phyloP scores from a whole-genome alignment of 2,797 vertebrate species.

The Pelodytes ibericus region DNA sequence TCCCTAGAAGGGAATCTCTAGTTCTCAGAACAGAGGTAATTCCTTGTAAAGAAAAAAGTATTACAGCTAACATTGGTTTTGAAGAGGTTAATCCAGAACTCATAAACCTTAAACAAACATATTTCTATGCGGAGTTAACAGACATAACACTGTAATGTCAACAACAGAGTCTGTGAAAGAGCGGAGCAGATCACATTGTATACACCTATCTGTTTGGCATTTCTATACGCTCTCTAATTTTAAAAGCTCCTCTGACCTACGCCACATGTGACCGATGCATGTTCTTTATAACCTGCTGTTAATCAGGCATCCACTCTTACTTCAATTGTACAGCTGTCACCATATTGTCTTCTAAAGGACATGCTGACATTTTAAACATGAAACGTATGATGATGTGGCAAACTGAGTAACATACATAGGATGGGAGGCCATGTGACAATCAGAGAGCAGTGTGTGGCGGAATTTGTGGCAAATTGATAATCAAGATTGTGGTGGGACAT shows the following conservation, averaged over 20 bases:
- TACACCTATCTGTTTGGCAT: background rate
- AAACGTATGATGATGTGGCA: too few relatives aligned
- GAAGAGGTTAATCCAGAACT: constrained; percentile 6
- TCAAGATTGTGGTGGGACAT: too few relatives aligned
- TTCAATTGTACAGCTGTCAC: background rate
- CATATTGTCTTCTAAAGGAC: background rate
- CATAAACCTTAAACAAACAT: constrained; percentile 11
- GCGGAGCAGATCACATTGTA: background rate
- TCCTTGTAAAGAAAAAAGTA: background rate
- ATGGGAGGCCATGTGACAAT: too few relatives aligned
- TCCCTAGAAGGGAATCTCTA: too few relatives aligned
- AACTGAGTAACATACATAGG: too few relatives aligned
- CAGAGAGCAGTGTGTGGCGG: too few relatives aligned
- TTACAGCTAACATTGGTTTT: background rate
- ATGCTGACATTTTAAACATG: background rate
- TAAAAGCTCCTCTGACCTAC: background rate
- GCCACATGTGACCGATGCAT: background rate
- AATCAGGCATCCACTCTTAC: background rate
- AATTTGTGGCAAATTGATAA: too few relatives aligned
- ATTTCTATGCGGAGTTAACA: constrained; percentile 5
- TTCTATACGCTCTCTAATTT: background rate
- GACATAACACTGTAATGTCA: constrained; percentile 6
- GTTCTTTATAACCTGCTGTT: background rate
- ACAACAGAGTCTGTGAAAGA: background rate
- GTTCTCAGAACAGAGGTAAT: too few relatives aligned